A percentile compares a stretch with the other conserved stretches of the same genome.
Conservation (phyloP, 2,888 invertebrate species). For the Tetramorium bicarinatum region DNA sequence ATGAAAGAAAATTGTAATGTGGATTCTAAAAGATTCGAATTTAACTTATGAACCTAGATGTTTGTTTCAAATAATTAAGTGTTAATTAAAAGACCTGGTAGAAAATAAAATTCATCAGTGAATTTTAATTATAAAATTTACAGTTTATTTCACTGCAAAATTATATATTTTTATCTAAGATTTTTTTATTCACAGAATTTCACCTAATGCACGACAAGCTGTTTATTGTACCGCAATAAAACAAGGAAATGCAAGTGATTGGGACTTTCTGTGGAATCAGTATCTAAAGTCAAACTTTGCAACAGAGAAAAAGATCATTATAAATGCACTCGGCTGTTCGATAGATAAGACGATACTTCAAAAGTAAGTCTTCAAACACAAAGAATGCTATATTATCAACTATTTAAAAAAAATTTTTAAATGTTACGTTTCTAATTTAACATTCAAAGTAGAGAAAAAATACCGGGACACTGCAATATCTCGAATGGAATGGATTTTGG, state of each 20-base stretch:
- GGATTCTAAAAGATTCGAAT: not conserved
- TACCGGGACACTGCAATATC: too few relatives aligned
- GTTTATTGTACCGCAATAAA: slow-evolving; percentile 91
- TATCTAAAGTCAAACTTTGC: slow-evolving; percentile 89
- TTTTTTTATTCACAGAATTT: slow-evolving; percentile 84
- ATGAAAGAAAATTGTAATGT: not conserved
- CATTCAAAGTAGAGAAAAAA: too few relatives aligned
- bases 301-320: slow-evolving; percentile 86
- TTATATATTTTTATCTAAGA: not conserved
- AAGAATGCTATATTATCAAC: not conserved
- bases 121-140: not conserved
- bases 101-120: not conserved
- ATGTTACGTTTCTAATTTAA: not conserved
- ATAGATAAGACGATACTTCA: slow-evolving; percentile 83
- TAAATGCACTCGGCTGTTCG: slow-evolving; percentile 87
- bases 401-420: not conserved
- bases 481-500: too few relatives aligned
- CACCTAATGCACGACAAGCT: slow-evolving; percentile 89
- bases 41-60: not conserved
- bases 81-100: not conserved
- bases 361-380: slow-evolving; percentile 82
- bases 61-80: not conserved
- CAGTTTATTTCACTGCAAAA: not conserved
- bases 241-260: slow-evolving; percentile 89
- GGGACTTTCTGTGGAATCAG: slow-evolving; percentile 90